phyloP scores from a whole-genome alignment of 2,888 invertebrate genomes.

The Campoletis raptor region DNA sequence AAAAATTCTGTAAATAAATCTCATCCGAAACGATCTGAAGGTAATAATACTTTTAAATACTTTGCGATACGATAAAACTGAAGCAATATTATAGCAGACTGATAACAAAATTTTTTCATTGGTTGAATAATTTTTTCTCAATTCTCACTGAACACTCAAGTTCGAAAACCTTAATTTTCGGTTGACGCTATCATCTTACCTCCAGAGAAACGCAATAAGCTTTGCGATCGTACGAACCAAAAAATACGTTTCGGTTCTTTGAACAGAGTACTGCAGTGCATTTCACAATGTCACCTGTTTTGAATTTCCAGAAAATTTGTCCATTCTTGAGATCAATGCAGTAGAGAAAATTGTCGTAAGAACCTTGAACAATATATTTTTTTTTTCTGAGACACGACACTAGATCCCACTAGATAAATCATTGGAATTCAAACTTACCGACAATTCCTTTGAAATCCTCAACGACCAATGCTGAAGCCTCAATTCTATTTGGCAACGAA shows the following conservation, averaged over 20 bases:
- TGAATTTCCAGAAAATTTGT: slow-evolving; percentile 87
- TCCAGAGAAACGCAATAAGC: slow-evolving; percentile 87
- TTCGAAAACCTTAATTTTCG: background rate
- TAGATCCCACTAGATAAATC: background rate
- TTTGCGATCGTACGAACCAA: slow-evolving; percentile 91
- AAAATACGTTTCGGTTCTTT: slow-evolving; percentile 85
- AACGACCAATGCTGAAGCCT: slow-evolving; percentile 88
- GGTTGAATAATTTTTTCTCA: background rate
- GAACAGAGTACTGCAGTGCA: slow-evolving; percentile 86
- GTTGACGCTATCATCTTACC: slow-evolving; percentile 83
- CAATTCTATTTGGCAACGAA: slow-evolving; percentile 89
- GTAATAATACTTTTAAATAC: background rate
- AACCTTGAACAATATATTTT: slow-evolving; percentile 83
- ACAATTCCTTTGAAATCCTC: slow-evolving; percentile 87
- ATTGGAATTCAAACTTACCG: slow-evolving; percentile 85
- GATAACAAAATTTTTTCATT: too few relatives aligned
- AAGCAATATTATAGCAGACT: too few relatives aligned
- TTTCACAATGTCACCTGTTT: slow-evolving; percentile 89
- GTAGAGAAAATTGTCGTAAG: slow-evolving; percentile 91
- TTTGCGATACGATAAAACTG: background rate
- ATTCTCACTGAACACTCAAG: slow-evolving; percentile 12
- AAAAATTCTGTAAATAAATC: background rate
- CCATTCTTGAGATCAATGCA: slow-evolving; percentile 87
- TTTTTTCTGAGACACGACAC: background rate
- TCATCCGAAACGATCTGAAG: background rate